These are phyloP conservation scores for Acromyrmex echinatior DNA, from an alignment of 1,140 invertebrate species.

Conservation along the genomic window DNA sequence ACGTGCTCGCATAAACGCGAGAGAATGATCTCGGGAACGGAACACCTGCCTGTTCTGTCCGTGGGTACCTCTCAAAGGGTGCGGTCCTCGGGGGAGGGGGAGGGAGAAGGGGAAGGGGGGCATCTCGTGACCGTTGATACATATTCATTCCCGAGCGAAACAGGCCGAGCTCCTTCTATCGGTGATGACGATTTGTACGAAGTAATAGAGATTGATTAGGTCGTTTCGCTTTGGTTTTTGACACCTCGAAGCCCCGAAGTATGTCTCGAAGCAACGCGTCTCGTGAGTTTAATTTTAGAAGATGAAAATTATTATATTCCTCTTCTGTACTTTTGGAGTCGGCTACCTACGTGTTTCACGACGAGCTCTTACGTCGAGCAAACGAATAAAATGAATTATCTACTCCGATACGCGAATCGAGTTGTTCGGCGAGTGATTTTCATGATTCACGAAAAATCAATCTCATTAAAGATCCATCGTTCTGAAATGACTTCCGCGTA, in stretches of 20 bases:
- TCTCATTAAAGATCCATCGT: slow-evolving; percentile 30
- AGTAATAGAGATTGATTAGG: slow-evolving; percentile 39
- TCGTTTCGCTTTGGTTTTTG: background rate
- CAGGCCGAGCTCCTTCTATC: slow-evolving; percentile 30
- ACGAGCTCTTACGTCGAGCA: background rate
- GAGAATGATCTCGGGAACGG: slow-evolving; percentile 78
- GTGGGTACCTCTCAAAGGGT: slow-evolving; percentile 28
- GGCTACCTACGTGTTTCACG: background rate
- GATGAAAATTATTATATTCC: background rate
- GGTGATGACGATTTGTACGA: slow-evolving; percentile 31
- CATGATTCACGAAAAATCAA: slow-evolving; percentile 2
- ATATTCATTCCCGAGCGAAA: slow-evolving; percentile 66
- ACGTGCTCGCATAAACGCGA: slow-evolving; percentile 84
- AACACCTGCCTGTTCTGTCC: slow-evolving; percentile 81
- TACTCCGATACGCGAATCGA: slow-evolving; percentile 9
- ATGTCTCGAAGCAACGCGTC: no score
- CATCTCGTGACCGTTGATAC: slow-evolving; percentile 66
- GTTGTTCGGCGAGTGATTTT: slow-evolving; percentile 1
- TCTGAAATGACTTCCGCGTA: background rate
- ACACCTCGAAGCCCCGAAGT: background rate
- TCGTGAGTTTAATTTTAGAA: background rate
- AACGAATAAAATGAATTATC: slow-evolving; percentile 21
- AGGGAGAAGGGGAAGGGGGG: background rate
- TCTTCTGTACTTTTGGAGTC: background rate
- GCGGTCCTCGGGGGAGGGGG: slow-evolving; percentile 39